These are phyloP conservation scores for Platyscapa corneri DNA, from an alignment of 1,140 invertebrate genomes.

Conservation along the genomic window DNA sequence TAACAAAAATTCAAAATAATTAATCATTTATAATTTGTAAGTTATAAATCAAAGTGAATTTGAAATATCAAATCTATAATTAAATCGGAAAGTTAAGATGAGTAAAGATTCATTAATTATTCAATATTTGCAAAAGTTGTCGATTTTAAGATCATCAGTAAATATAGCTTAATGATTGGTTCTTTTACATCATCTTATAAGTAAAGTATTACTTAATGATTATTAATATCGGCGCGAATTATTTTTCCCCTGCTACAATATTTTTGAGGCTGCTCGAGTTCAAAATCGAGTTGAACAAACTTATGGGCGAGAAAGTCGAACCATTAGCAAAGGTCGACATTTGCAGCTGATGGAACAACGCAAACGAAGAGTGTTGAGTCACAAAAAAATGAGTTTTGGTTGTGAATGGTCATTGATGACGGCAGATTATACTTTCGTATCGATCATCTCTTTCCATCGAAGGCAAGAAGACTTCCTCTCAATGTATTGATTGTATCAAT, in stretches of 20 bases:
- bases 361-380: conserved; percentile 29
- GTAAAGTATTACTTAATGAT: conserved; percentile 4
- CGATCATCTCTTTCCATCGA: neutral
- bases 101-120: no score
- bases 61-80: no score
- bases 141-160: no score
- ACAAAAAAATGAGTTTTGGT: conserved; percentile 13
- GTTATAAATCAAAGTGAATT: no score
- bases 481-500: conserved; percentile 18
- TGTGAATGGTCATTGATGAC: neutral
- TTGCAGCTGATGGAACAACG: conserved; percentile 34
- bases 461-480: conserved; percentile 30
- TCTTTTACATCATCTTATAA: neutral
- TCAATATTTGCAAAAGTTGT: no score
- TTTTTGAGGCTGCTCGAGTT: neutral
- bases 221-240: neutral
- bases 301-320: conserved; percentile 29
- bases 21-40: no score
- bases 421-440: neutral
- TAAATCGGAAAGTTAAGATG: no score
- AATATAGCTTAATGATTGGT: neutral
- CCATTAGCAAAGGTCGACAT: conserved; percentile 17
- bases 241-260: neutral
- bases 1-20: no score
- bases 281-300: no score